These are phyloP conservation scores for Ligdia adustata DNA, from an alignment of 2,888 invertebrate species.

Conservation along the genomic window DNA sequence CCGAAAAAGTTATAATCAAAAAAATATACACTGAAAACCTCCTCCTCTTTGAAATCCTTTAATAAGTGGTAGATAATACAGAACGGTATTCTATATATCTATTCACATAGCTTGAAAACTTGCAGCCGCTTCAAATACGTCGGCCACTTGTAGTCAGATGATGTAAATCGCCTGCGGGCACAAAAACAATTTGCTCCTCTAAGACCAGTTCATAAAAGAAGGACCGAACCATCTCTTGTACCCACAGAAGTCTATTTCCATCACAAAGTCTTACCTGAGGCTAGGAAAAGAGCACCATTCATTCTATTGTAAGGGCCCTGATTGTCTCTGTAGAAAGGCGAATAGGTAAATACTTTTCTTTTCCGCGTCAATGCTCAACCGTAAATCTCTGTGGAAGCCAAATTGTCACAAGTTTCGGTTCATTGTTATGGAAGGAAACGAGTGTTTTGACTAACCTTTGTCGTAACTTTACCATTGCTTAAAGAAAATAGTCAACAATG, in stretches of 20 bases:
- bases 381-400: slow-evolving; percentile 22
- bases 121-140: slow-evolving; percentile 2
- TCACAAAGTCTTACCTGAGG: slow-evolving; percentile 68
- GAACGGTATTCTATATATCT: no score
- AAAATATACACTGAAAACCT: no score
- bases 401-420: slow-evolving; percentile 27
- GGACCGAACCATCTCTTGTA: slow-evolving; percentile 60
- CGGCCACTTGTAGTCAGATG: slow-evolving; percentile 40
- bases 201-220: slow-evolving; percentile 62
- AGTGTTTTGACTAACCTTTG: slow-evolving; percentile 20
- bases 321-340: slow-evolving; percentile 39
- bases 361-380: slow-evolving; percentile 22
- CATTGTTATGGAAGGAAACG: slow-evolving; percentile 20
- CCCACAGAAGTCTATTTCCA: slow-evolving; percentile 67
- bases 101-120: slow-evolving; percentile 1
- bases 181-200: slow-evolving; percentile 78
- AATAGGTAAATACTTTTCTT: slow-evolving; percentile 26
- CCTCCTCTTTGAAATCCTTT: no score
- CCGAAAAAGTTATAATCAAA: no score
- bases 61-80: no score
- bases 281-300: slow-evolving; percentile 46
- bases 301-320: slow-evolving; percentile 43
- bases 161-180: slow-evolving; percentile 65
- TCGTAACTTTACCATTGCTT: slow-evolving; percentile 27
- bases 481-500: no score